Conservation (phyloP, 2,888 invertebrate species). For the Helleia helle region DNA sequence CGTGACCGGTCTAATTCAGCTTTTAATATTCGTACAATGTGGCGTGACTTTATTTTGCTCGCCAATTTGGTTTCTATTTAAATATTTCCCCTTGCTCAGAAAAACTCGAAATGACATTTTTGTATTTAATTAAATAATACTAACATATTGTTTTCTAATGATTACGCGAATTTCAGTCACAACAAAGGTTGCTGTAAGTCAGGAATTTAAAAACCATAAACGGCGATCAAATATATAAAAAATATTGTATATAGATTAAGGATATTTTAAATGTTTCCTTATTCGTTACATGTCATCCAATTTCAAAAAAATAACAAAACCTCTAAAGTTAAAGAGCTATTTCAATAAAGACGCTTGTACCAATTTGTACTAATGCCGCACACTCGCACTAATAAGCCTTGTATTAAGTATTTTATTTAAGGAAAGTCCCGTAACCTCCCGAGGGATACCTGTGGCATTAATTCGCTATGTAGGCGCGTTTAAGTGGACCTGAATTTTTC, state of each 20-base stretch:
- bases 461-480: constrained; percentile 42
- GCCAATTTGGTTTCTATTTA: constrained; percentile 39
- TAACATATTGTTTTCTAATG: too few species aligned
- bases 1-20: constrained; percentile 52
- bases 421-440: constrained; percentile 46
- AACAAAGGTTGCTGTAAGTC: too few species aligned
- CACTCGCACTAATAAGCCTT: constrained; percentile 43
- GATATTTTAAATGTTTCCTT: too few species aligned
- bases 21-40: constrained; percentile 63
- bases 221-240: too few species aligned
- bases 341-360: constrained; percentile 38
- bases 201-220: too few species aligned
- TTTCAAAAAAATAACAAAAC: constrained; percentile 13
- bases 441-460: constrained; percentile 61
- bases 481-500: constrained; percentile 25
- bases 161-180: too few species aligned
- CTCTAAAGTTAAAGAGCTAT: constrained; percentile 16
- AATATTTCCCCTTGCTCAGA: too few species aligned
- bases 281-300: too few species aligned
- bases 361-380: constrained; percentile 44
- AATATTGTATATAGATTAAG: too few species aligned
- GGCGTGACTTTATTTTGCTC: constrained; percentile 38
- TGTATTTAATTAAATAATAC: too few species aligned
- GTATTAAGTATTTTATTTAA: constrained; percentile 67
- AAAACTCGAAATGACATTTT: too few species aligned